Evolutionary conservation across 2,113 vertebrate genomes (phyloP).

Genomic region (Mionectes macconnelli): DNA sequence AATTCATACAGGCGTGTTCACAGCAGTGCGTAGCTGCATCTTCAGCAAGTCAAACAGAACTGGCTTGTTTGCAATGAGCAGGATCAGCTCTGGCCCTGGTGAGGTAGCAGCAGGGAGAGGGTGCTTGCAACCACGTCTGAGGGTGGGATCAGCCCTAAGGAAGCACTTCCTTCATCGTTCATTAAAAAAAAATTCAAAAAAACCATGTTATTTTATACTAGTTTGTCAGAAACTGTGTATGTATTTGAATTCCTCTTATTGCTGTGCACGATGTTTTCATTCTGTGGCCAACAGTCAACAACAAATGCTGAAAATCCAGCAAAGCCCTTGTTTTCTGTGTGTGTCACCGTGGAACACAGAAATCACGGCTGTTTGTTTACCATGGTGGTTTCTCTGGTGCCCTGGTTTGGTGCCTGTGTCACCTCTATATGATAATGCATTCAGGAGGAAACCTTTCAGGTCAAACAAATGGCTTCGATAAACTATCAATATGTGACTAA

Average conservation of each 20-base stretch:
- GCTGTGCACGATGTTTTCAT: neutral
- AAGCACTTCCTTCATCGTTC: neutral
- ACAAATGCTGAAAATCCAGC: neutral
- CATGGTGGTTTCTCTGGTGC: neutral
- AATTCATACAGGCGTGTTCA: neutral
- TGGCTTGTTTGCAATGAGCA: neutral
- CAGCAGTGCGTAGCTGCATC: neutral
- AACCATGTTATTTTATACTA: neutral
- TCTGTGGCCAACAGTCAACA: neutral
- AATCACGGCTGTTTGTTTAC: neutral
- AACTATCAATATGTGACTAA: conserved; percentile 36
- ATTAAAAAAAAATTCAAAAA: neutral
- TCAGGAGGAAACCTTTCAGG: conserved; percentile 8
- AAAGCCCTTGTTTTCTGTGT: neutral
- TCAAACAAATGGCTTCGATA: conserved; percentile 26
- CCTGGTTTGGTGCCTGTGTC: neutral
- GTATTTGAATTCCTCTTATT: neutral
- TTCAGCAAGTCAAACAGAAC: neutral
- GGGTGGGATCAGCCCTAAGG: neutral
- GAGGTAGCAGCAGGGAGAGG: neutral
- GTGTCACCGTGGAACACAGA: neutral
- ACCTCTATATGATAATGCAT: neutral
- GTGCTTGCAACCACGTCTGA: neutral
- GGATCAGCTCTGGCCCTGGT: neutral
- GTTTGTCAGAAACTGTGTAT: neutral